Base-by-base conservation (phyloP, 2,888 invertebrate species). In the Serrognathus titanus region DNA sequence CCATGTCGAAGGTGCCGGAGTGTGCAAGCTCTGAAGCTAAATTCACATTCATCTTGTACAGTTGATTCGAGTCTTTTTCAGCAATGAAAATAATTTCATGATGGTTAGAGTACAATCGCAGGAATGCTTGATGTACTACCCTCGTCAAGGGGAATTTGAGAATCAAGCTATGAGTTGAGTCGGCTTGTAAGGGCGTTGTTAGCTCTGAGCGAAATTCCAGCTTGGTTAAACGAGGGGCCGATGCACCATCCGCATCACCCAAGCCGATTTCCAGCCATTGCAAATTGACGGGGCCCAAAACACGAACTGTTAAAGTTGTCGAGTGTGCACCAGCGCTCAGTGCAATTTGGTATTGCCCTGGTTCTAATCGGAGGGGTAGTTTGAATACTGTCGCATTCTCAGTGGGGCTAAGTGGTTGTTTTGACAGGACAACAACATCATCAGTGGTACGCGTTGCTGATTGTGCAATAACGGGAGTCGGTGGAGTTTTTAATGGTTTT, bases 81-180 rank as follows among this genome's bases (percentile, higher is more conserved):
- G 97, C 94, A 3, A 98, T 91, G 75, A 94, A 97, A 68, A 96
- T 88, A 48, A 95, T 90, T 80, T 98, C 98, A 59, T 88, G 86
- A 51, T 81, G 80, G 11, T 79, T 78, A 66, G 90, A 85, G 39
- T 84, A 83, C 45, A 97, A 82, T 48, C 91, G 84, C 24, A 96
- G 85, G 76, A 97, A 97, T 0, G 92, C 91, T 78, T 95, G 94
- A 74, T 93, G 92, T 45, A 92, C 89, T 38, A 83, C 78, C 71
- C 94, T 85, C 0, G 88, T 77, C 10, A 97, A 80, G 1, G 83
- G 79, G 75, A 95, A 92, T 75, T 91, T 90, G 65, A 96, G 80
- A 1, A 90, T 80, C 57, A 99, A 79, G 70, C 83, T 83, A 76
- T 97, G 97, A 68, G 94, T 88, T 64, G 88, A 87, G 79, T 98